Evolutionary conservation across 2,797 vertebrate species (phyloP), one percentile per base, ranked within the genome.

Genomic region (Scyliorhinus canicula): DNA sequence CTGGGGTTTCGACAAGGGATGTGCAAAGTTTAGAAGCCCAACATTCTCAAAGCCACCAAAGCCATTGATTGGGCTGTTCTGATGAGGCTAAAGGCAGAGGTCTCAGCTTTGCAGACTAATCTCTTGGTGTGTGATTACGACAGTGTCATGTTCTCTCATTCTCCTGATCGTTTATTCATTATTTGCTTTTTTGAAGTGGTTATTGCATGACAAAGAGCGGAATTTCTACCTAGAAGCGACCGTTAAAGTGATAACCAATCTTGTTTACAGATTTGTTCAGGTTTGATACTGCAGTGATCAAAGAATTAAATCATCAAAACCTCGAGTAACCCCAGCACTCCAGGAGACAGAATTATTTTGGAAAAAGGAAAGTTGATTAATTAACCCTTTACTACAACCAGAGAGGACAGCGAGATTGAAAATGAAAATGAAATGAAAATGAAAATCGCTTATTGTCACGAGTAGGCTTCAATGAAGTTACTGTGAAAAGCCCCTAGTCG

Each of bases 181-280:
- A 65, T 35, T 44, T 65, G 19, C 60, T 60, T 57, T n/a, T 91
- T 91, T 91, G 88, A 91, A 91, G 88, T 91, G 21, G 57, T 65
- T 91, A 91, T 91, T 91, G 65, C 26, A 31, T 91, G 65, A 91
- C 88, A 91, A 65, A 44, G 88, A 91, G n/a, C 63, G 57, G 65
- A 57, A 65, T n/a, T 40, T 63, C 21, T 65, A n/a, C 88, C n/a
- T 44, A 65, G 57, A 65, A 63, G 35, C 44, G 57, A 1, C 57
- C n/a, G 44, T 65, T 91, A 91, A 40, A 91, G 57, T 65, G 88
- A 65, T 91, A 91, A 65, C 60, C n/a, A 44, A 91, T 91, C 88
- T 65, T 91, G 88, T 91, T 91, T 91, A 63, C n/a, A 91, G 57
- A 65, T 91, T 91, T 63, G 88, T 91, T 91, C 60, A 44, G 88